Percentiles rank a stretch among this genome's conserved stretches.
Conservation (phyloP, 2,888 invertebrate species). For the Amiota communis region DNA sequence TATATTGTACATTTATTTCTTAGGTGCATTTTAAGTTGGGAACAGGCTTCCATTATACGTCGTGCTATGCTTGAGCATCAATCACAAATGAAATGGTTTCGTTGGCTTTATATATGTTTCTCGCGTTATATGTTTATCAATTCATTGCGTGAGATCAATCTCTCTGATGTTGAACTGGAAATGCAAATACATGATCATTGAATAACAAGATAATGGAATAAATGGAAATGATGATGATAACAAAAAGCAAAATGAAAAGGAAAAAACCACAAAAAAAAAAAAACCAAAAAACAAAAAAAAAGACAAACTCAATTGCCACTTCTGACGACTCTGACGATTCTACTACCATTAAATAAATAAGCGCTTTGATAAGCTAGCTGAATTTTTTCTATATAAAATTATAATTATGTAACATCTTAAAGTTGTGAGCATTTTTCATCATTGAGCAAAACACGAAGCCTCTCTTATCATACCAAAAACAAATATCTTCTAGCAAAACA, state of each 20-base stretch:
- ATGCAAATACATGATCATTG: slow-evolving; percentile 77
- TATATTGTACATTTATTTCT: not conserved
- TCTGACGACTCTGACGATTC: slow-evolving; percentile 22
- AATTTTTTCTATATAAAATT: slow-evolving; percentile 8
- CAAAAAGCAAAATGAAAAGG: not conserved
- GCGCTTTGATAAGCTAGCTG: slow-evolving; percentile 23
- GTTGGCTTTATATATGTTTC: slow-evolving; percentile 89
- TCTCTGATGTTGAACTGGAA: slow-evolving; percentile 85
- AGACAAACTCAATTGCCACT: slow-evolving; percentile 3
- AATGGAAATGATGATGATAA: too few species aligned
- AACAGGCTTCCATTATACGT: slow-evolving; percentile 77
- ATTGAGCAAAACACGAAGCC: too few species aligned
- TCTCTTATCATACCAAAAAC: slow-evolving; percentile 6
- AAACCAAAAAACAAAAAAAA: slow-evolving; percentile 1
- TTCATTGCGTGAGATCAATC: slow-evolving; percentile 84
- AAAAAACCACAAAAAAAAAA: slow-evolving; percentile 57
- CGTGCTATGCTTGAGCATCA: slow-evolving; percentile 88
- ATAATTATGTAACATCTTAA: not conserved
- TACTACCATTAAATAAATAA: slow-evolving; percentile 2
- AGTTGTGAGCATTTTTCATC: not conserved
- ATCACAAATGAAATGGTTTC: slow-evolving; percentile 97
- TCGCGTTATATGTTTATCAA: slow-evolving; percentile 94
- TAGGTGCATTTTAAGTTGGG: slow-evolving; percentile 80
- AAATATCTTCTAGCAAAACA: slow-evolving; percentile 1
- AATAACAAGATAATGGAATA: not conserved